Percentiles rank a stretch among this genome's conserved stretches.
phyloP scores from a whole-genome alignment of 2,888 invertebrate genomes.

The Coelinius sp. region DNA sequence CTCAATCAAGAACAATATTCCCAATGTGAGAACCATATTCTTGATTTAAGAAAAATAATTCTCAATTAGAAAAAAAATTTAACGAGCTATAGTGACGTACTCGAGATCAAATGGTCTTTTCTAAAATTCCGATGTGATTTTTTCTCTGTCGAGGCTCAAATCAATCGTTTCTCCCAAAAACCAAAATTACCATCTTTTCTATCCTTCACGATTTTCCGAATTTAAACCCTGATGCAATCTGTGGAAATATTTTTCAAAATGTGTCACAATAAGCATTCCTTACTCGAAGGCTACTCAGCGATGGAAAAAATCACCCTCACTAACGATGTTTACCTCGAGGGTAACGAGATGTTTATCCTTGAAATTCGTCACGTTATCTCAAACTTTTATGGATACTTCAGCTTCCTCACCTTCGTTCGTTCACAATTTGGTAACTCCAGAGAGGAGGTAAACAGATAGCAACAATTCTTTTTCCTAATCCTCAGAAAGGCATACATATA shows the following conservation, averaged over 20 bases:
- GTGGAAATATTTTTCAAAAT: slow-evolving; percentile 36
- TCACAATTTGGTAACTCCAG: not conserved
- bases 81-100: too few relatives aligned
- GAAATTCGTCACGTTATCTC: slow-evolving; percentile 46
- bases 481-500: not conserved
- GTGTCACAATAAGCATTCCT: slow-evolving; percentile 2
- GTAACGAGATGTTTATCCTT: slow-evolving; percentile 52
- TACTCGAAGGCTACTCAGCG: not conserved
- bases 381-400: slow-evolving; percentile 35
- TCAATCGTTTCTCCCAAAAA: too few relatives aligned
- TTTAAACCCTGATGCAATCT: too few relatives aligned
- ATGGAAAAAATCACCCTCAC: slow-evolving; percentile 36
- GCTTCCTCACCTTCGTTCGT: not conserved
- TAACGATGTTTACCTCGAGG: slow-evolving; percentile 46
- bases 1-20: too few relatives aligned
- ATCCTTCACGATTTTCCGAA: too few relatives aligned
- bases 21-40: too few relatives aligned
- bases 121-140: too few relatives aligned
- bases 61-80: too few relatives aligned
- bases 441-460: slow-evolving; percentile 29
- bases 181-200: too few relatives aligned
- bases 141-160: too few relatives aligned
- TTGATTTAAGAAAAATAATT: too few relatives aligned
- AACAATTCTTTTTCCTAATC: not conserved
- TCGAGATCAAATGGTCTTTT: too few relatives aligned